Conservation (phyloP, 2,113 vertebrate species). For the Polypterus senegalus region DNA sequence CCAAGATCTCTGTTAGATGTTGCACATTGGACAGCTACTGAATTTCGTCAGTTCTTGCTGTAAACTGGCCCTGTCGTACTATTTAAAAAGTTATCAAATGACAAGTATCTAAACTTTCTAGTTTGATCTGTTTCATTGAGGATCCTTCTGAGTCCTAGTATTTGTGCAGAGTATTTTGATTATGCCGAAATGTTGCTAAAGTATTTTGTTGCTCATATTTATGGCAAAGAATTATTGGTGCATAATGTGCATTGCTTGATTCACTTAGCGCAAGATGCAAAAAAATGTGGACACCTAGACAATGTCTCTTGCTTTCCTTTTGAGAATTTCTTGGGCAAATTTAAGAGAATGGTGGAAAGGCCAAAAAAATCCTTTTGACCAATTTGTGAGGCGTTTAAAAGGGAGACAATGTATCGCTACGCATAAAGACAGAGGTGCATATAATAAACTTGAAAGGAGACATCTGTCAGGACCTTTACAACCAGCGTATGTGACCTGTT, state of each 20-base stretch:
- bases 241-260: constrained; percentile 16
- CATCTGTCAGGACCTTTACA: too few species aligned
- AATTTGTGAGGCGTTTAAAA: too few species aligned
- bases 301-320: constrained; percentile 18
- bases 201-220: constrained; percentile 4
- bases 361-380: too few species aligned
- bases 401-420: too few species aligned
- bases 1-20: constrained; percentile 6
- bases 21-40: constrained; percentile 12
- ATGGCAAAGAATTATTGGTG: constrained; percentile 11
- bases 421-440: too few species aligned
- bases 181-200: constrained; percentile 12
- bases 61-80: constrained; percentile 14
- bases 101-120: constrained; percentile 6
- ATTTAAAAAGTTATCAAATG: constrained; percentile 10
- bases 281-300: constrained; percentile 15
- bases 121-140: constrained; percentile 9
- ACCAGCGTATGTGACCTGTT: too few species aligned
- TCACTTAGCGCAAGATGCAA: constrained; percentile 17
- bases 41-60: constrained; percentile 12
- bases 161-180: constrained; percentile 14
- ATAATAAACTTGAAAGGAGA: too few species aligned
- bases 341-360: constrained; percentile 4
- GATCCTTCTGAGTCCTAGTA: constrained; percentile 10
- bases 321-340: constrained; percentile 12